Conservation (phyloP, 2,888 invertebrate species). For the Pyrocoelia pectoralis region DNA sequence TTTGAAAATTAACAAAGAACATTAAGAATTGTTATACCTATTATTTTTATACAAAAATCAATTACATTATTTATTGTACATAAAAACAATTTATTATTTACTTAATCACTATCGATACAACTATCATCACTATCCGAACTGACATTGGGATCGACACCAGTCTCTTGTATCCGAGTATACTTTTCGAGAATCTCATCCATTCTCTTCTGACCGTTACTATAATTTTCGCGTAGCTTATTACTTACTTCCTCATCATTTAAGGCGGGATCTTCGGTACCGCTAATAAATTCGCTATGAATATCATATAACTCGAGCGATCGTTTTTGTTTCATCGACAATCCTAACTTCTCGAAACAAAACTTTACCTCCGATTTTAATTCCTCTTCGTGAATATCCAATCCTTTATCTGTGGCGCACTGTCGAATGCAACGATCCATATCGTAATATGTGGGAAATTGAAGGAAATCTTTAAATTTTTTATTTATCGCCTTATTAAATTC, state of each 20-base stretch:
- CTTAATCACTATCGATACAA: slow-evolving; percentile 14
- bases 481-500: slow-evolving; percentile 36
- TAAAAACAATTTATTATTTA: background rate
- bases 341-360: slow-evolving; percentile 52
- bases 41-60: no score
- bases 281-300: slow-evolving; percentile 46
- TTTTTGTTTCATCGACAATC: slow-evolving; percentile 49
- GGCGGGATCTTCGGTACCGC: slow-evolving; percentile 51
- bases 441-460: slow-evolving; percentile 50
- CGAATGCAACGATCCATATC: slow-evolving; percentile 49
- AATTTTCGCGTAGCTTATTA: slow-evolving; percentile 44
- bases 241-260: slow-evolving; percentile 45
- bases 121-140: slow-evolving; percentile 33
- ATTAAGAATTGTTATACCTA: no score
- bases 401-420: slow-evolving; percentile 42
- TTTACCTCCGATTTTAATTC: slow-evolving; percentile 47
- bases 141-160: slow-evolving; percentile 38
- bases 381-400: slow-evolving; percentile 36
- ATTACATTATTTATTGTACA: no score
- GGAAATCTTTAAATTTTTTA: slow-evolving; percentile 50
- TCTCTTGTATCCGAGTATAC: slow-evolving; percentile 45
- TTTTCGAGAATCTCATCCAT: slow-evolving; percentile 45
- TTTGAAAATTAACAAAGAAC: no score
- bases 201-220: slow-evolving; percentile 40
- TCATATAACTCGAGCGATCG: slow-evolving; percentile 51